These are phyloP conservation scores for Schlechtendalia chinensis DNA, from an alignment of 1,140 invertebrate species.

Conservation along the genomic window DNA sequence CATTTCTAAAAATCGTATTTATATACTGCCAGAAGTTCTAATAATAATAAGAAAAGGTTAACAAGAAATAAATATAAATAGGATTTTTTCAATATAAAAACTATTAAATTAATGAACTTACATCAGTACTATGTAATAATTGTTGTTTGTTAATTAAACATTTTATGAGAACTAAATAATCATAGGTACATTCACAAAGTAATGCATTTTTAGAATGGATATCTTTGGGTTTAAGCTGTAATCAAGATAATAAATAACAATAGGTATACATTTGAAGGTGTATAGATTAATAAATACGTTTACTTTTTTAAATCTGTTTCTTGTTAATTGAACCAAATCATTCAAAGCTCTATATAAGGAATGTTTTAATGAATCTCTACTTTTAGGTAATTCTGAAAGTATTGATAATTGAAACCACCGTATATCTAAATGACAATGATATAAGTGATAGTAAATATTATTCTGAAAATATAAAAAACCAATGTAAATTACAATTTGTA, in stretches of 20 bases:
- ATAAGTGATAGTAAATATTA: constrained; percentile 39
- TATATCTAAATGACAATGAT: constrained; percentile 44
- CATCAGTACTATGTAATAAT: constrained; percentile 9
- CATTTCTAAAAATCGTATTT: background rate
- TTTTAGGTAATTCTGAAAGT: constrained; percentile 19
- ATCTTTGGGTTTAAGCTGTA: constrained; percentile 15
- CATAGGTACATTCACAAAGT: constrained; percentile 37
- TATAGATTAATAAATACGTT: background rate
- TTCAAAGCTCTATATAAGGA: background rate
- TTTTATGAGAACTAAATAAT: constrained; percentile 22
- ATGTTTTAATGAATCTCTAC: constrained; percentile 26
- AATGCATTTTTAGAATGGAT: constrained; percentile 16
- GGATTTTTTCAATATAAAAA: background rate
- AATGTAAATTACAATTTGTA: background rate
- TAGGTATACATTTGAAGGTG: background rate
- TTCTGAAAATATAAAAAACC: constrained; percentile 25
- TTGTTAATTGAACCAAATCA: constrained; percentile 21
- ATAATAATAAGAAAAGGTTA: background rate
- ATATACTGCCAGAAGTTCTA: constrained; percentile 45
- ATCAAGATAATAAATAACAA: background rate
- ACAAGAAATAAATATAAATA: background rate
- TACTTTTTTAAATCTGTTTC: constrained; percentile 44
- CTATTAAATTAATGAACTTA: constrained; percentile 9
- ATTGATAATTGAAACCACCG: constrained; percentile 30
- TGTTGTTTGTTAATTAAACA: constrained; percentile 38